Evolutionary conservation across 2,113 vertebrate species (phyloP).

Genomic region (Promerops cafer): DNA sequence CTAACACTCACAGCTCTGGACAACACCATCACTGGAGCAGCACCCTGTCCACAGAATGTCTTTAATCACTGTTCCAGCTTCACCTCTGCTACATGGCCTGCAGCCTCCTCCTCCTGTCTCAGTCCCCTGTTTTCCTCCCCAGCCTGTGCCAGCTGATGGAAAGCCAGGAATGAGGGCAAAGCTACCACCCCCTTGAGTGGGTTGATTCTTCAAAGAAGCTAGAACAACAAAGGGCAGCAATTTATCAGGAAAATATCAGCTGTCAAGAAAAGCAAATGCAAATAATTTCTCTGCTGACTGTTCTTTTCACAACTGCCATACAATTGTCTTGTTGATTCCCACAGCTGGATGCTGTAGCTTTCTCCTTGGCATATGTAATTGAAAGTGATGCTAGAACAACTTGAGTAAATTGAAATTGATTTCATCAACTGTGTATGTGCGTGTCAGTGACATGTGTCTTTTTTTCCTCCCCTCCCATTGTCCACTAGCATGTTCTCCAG

Average conservation of each 20-base stretch:
- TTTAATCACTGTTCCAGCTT: background rate
- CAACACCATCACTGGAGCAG: accelerated
- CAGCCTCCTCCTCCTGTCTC: background rate
- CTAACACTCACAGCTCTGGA: background rate
- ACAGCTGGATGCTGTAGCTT: slow-evolving; percentile 57
- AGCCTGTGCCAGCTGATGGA: background rate
- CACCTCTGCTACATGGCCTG: background rate
- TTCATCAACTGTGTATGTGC: background rate
- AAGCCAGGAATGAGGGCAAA: background rate
- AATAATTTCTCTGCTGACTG: slow-evolving; percentile 29
- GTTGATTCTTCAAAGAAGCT: slow-evolving; percentile 29
- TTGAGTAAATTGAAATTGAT: slow-evolving; percentile 31
- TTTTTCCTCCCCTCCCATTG: background rate
- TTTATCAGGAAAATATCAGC: slow-evolving; percentile 62
- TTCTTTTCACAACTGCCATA: slow-evolving; percentile 15
- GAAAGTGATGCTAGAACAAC: slow-evolving; percentile 35
- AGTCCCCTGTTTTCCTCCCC: background rate
- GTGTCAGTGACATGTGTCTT: background rate
- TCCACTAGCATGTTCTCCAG: slow-evolving; percentile 22
- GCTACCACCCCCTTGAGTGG: slow-evolving; percentile 11
- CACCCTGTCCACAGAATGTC: background rate
- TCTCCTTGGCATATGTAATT: slow-evolving; percentile 31
- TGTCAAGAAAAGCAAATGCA: slow-evolving; percentile 52
- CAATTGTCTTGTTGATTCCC: slow-evolving; percentile 55
- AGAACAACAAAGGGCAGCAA: slow-evolving; percentile 58